Percentiles rank a stretch among this genome's conserved stretches.
Evolutionary conservation across 2,888 invertebrate species (phyloP).

Genomic region (Mythimna lalbum): DNA sequence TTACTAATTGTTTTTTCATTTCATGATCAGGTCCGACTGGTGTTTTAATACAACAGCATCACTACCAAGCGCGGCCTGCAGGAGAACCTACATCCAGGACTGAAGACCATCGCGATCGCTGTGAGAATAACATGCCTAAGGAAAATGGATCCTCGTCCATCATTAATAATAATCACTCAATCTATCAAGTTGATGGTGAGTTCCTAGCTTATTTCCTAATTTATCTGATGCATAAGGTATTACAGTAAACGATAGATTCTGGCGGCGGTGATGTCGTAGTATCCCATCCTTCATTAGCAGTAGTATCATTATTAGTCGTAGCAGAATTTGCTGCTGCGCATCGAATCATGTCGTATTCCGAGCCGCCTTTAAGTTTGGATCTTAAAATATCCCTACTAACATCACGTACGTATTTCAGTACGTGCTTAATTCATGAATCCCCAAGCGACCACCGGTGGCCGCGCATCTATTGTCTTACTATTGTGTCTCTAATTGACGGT

Average conservation of each 20-base stretch:
- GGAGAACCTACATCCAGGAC: constrained; percentile 82
- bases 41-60: constrained; percentile 97
- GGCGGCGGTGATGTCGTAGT: background rate
- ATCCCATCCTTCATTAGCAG: too few relatives aligned
- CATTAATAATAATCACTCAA: constrained; percentile 79
- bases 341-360: background rate
- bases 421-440: too few relatives aligned
- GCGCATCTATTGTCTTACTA: too few relatives aligned
- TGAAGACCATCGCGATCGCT: constrained; percentile 72
- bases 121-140: constrained; percentile 73
- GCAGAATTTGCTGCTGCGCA: background rate
- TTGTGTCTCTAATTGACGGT: too few relatives aligned
- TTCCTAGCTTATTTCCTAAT: constrained; percentile 3
- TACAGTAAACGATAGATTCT: background rate
- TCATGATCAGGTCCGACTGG: constrained; percentile 94
- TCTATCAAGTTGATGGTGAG: constrained; percentile 87
- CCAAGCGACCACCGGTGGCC: too few relatives aligned
- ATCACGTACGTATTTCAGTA: too few relatives aligned
- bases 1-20: background rate
- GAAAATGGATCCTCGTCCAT: constrained; percentile 75
- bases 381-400: too few relatives aligned
- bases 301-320: too few relatives aligned
- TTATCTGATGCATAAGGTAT: background rate
- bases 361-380: background rate
- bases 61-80: constrained; percentile 96